Evolutionary conservation across 2,888 invertebrate species (phyloP).

Genomic region (Lasioglossum calceatum): DNA sequence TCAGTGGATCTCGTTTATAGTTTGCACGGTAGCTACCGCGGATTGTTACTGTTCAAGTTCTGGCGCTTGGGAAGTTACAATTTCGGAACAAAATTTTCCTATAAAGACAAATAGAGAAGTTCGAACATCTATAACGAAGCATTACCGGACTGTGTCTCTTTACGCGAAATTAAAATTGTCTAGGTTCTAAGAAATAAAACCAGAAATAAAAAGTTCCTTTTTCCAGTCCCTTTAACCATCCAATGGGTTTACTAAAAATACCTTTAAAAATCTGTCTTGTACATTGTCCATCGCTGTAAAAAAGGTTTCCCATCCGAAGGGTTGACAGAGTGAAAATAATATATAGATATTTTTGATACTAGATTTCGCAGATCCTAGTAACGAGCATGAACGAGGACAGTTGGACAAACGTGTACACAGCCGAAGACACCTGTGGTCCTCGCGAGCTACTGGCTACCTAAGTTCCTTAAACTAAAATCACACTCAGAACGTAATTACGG

Average conservation of each 20-base stretch:
- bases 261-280: background rate
- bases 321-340: too few species aligned
- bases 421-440: slow-evolving; percentile 26
- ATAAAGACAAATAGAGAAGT: background rate
- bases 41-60: too few species aligned
- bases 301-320: too few species aligned
- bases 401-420: background rate
- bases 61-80: background rate
- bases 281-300: too few species aligned
- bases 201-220: background rate
- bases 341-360: too few species aligned
- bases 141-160: background rate
- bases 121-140: background rate
- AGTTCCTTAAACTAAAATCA: slow-evolving; percentile 79
- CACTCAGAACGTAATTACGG: slow-evolving; percentile 79
- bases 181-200: background rate
- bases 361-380: background rate
- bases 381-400: background rate
- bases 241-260: background rate
- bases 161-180: background rate
- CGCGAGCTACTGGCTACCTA: slow-evolving; percentile 68
- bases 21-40: background rate
- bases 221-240: background rate
- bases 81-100: too few species aligned
- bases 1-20: background rate